Conservation (phyloP, 2,888 invertebrate species). For the Leptinotarsa tumamoca region DNA sequence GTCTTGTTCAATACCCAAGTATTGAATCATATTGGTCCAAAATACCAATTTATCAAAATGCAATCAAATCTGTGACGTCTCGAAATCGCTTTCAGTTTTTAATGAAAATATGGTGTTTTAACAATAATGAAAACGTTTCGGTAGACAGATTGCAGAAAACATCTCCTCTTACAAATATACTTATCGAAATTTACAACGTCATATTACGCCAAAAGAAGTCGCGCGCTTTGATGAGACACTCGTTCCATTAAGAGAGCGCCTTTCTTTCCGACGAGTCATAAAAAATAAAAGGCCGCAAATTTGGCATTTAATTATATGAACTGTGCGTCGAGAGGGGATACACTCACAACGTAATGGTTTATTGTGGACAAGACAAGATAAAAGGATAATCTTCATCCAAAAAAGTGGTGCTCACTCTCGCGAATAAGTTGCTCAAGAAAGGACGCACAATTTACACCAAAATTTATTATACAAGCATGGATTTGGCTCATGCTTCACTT, state of each 20-base stretch:
- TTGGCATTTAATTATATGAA: conserved; percentile 46
- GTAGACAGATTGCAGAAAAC: conserved; percentile 45
- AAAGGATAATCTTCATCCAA: too few relatives aligned
- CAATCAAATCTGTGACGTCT: not conserved
- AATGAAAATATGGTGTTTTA: conserved; percentile 8
- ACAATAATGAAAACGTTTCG: not conserved
- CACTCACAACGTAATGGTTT: not conserved
- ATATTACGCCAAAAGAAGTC: conserved; percentile 28
- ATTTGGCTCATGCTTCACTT: conserved; percentile 19
- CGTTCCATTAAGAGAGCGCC: conserved; percentile 40
- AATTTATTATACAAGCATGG: not conserved
- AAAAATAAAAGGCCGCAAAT: conserved; percentile 40
- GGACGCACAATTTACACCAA: too few relatives aligned
- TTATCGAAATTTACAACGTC: conserved; percentile 38
- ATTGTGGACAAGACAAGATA: conserved; percentile 7
- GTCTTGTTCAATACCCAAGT: conserved; percentile 2
- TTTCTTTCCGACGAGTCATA: conserved; percentile 38
- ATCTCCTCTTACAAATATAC: conserved; percentile 40
- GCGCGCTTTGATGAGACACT: conserved; percentile 47
- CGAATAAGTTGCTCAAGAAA: not conserved
- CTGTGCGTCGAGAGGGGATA: conserved; percentile 41
- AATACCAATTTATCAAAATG: not conserved
- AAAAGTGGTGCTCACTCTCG: not conserved
- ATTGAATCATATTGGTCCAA: not conserved
- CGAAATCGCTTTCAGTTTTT: conserved; percentile 22